Evolutionary conservation across 2,113 vertebrate species (phyloP), one percentile per base, ranked within the genome.

Genomic region (Pomatorhinus ruficollis): DNA sequence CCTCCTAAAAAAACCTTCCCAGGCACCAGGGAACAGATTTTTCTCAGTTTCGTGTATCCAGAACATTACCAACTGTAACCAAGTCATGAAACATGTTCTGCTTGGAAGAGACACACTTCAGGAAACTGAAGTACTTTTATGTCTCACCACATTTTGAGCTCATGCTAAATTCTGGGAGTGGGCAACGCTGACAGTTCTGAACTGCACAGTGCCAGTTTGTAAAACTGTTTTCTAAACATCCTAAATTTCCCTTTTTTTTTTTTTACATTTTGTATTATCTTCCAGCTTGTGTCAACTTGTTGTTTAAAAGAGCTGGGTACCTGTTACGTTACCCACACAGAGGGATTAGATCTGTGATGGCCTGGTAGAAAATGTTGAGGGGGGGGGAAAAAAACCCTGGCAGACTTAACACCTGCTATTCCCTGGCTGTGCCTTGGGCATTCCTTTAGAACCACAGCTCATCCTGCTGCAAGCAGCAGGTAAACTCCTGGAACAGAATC

Each of bases 1-100:
- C 24, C 15, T 24, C 20, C 37, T 25, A 50, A 69, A 84, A 74
- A 88, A 8, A 3, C 64, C 28, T 71, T 56, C 60, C 21, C 68
- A 37, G 83, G 69, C 71, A 78, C 18, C 59, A 95, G 30, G 78
- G 84, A 94, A 80, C 54, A 87, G 66, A 66, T 91, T 93, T 90
- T 85, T 93, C 93, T 86, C 82, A 63, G 42, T 27, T 93, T 54
- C 21, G 4, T 42, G 37, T 18, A 50, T 37, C 50, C 37, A 49
- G 65, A 92, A 72, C 18, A 3, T 47, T 80, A 94, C 52, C 65
- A 64, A 16, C 60, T 75, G 68, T 10, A 91, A 79, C 45, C 78
- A 84, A 87, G 78, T 54, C 90, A 91, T 19, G 65, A 94, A 92
- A 64, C 40, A 19, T 2, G 12, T 42, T 65, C 85, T 87, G 49